Conservation (phyloP, 37 sponge, comb jelly and placozoan species). For the Cliona cf. orientalis region DNA sequence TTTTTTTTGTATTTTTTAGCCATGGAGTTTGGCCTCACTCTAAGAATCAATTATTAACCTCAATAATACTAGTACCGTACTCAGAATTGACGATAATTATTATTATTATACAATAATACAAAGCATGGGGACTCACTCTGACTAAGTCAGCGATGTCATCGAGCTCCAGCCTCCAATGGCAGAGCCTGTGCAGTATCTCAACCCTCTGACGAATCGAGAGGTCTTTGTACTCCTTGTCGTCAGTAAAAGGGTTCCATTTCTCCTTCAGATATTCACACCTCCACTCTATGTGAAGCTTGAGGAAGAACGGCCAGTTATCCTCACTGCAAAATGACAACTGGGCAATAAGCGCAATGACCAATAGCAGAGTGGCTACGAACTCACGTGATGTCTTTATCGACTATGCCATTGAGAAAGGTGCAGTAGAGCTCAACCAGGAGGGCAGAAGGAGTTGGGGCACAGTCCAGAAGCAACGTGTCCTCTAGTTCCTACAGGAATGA, state of each 20-base stretch:
- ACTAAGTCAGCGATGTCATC: slow-evolving; percentile 78
- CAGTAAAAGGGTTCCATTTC: slow-evolving; percentile 70
- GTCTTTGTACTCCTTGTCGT: slow-evolving; percentile 52
- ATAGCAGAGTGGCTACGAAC: neutral
- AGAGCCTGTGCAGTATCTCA: slow-evolving; percentile 70
- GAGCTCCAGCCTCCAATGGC: slow-evolving; percentile 89
- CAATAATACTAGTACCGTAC: neutral
- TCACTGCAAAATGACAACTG: slow-evolving; percentile 23
- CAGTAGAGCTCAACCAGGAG: slow-evolving; percentile 59
- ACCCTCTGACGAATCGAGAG: slow-evolving; percentile 59
- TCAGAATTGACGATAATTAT: neutral
- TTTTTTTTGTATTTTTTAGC: no score
- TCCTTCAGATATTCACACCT: slow-evolving; percentile 69
- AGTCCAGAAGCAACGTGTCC: slow-evolving; percentile 74
- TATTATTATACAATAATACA: neutral
- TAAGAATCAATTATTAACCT: no score
- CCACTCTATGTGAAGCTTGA: slow-evolving; percentile 85
- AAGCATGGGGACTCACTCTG: slow-evolving; percentile 69
- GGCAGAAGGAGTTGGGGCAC: slow-evolving; percentile 52
- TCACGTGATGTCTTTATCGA: slow-evolving; percentile 63
- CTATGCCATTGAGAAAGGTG: slow-evolving; percentile 69
- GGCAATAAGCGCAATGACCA: neutral
- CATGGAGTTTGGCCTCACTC: no score
- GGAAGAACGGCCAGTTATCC: slow-evolving; percentile 75
- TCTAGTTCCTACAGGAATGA: slow-evolving; percentile 61